Evolutionary conservation across 1,140 invertebrate genomes (phyloP).

Genomic region (Mactra quadrangularis): DNA sequence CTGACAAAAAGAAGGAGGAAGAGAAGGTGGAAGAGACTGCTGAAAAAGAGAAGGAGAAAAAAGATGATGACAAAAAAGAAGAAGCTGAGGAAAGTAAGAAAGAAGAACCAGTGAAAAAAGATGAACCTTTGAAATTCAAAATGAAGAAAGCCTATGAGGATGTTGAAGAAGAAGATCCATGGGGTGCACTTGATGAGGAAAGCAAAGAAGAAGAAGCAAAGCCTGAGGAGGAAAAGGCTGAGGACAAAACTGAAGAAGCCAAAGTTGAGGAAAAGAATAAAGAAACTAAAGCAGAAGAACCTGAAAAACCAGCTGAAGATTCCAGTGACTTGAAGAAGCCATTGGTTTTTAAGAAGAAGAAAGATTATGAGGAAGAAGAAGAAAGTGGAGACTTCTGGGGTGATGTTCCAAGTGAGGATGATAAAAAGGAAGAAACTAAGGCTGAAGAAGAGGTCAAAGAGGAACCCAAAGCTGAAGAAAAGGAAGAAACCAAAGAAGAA

Average conservation of each 20-base stretch:
- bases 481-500: background rate
- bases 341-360: slow-evolving; percentile 56
- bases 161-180: slow-evolving; percentile 31
- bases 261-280: slow-evolving; percentile 54
- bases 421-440: slow-evolving; percentile 28
- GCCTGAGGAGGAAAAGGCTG: slow-evolving; percentile 37
- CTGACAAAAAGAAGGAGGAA: slow-evolving; percentile 54
- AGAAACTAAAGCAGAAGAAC: slow-evolving; percentile 57
- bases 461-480: slow-evolving; percentile 1
- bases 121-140: slow-evolving; percentile 47
- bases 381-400: slow-evolving; percentile 37
- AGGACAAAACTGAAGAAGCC: slow-evolving; percentile 44
- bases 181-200: background rate
- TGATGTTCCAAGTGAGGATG: slow-evolving; percentile 42
- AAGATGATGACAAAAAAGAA: slow-evolving; percentile 57
- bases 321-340: slow-evolving; percentile 25
- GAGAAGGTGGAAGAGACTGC: slow-evolving; percentile 58
- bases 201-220: slow-evolving; percentile 41
- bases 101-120: slow-evolving; percentile 10
- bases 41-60: slow-evolving; percentile 53
- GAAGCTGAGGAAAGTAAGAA: slow-evolving; percentile 20
- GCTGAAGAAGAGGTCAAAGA: slow-evolving; percentile 12
- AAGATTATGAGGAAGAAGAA: slow-evolving; percentile 39
- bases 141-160: slow-evolving; percentile 55
- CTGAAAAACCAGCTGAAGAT: slow-evolving; percentile 49